phyloP scores from a whole-genome alignment of 64 coral and sea anemone species.

The Montipora capricornis region DNA sequence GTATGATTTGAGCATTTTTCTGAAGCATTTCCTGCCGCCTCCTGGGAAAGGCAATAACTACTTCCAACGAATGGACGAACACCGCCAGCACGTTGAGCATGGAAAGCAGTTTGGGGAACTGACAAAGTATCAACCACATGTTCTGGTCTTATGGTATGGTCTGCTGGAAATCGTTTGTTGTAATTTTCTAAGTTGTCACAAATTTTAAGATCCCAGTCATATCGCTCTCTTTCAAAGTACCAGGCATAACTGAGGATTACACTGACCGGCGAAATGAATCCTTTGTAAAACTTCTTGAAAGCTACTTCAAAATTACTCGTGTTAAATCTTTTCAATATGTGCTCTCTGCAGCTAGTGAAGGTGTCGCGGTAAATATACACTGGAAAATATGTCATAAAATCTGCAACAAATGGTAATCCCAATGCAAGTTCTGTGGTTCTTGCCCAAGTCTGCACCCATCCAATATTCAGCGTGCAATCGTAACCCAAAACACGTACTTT shows the following conservation, averaged over 20 bases:
- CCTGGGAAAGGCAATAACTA: constrained; percentile 42
- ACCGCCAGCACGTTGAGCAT: neutral
- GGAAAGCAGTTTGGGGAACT: constrained; percentile 60
- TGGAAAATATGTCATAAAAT: neutral
- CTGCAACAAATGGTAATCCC: constrained; percentile 47
- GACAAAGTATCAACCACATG: neutral
- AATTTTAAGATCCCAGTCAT: constrained; percentile 56
- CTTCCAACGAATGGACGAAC: neutral
- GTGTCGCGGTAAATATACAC: constrained; percentile 26
- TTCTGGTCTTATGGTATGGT: constrained; percentile 28
- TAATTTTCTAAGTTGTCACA: constrained; percentile 15
- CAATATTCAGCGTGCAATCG: neutral
- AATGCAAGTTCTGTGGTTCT: constrained; percentile 22
- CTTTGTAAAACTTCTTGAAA: constrained; percentile 34
- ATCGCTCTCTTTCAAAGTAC: constrained; percentile 61
- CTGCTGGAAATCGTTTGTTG: constrained; percentile 29
- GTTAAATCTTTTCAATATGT: constrained; percentile 52
- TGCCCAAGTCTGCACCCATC: constrained; percentile 26
- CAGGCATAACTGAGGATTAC: constrained; percentile 62
- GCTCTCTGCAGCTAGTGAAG: constrained; percentile 45
- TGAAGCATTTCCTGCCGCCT: constrained; percentile 25
- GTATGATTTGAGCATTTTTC: neutral
- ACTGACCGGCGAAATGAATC: constrained; percentile 18
- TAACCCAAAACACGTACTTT: constrained; percentile 33
- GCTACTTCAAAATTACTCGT: constrained; percentile 65